Conservation (phyloP, 2,888 invertebrate genomes). For the Leistus spinibarbis region DNA sequence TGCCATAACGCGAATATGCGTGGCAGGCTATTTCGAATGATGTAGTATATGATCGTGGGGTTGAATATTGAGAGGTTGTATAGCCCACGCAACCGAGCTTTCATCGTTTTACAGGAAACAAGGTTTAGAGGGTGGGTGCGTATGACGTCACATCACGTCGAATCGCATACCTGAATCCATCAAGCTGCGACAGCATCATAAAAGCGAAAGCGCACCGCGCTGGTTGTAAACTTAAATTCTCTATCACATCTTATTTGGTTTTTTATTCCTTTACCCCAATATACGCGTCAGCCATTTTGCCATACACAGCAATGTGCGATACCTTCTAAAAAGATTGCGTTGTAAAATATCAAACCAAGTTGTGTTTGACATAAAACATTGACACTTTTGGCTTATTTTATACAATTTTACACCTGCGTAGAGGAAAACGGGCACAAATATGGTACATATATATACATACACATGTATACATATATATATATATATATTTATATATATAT, state of each 20-base stretch:
- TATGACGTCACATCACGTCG: neutral
- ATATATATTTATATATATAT: too few relatives aligned
- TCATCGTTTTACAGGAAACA: neutral
- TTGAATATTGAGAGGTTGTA: too few relatives aligned
- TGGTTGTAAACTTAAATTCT: conserved; percentile 30
- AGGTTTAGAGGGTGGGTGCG: neutral
- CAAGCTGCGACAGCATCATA: conserved; percentile 21
- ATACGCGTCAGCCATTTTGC: conserved; percentile 3
- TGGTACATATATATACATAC: too few relatives aligned
- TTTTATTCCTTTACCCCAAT: conserved; percentile 16
- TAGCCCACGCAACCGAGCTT: neutral
- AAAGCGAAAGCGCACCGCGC: conserved; percentile 10
- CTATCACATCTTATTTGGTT: conserved; percentile 36
- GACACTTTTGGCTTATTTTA: neutral
- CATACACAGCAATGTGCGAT: conserved; percentile 5
- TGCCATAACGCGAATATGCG: neutral
- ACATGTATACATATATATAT: too few relatives aligned
- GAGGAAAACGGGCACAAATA: too few relatives aligned
- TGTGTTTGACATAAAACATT: conserved; percentile 14
- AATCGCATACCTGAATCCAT: neutral
- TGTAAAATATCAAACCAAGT: neutral
- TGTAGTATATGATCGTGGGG: too few relatives aligned
- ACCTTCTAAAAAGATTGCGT: conserved; percentile 5
- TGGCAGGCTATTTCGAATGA: neutral
- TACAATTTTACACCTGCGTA: neutral